Evolutionary conservation across 2,797 vertebrate genomes (phyloP).

Genomic region (Acrossocheilus wenchowensis): DNA sequence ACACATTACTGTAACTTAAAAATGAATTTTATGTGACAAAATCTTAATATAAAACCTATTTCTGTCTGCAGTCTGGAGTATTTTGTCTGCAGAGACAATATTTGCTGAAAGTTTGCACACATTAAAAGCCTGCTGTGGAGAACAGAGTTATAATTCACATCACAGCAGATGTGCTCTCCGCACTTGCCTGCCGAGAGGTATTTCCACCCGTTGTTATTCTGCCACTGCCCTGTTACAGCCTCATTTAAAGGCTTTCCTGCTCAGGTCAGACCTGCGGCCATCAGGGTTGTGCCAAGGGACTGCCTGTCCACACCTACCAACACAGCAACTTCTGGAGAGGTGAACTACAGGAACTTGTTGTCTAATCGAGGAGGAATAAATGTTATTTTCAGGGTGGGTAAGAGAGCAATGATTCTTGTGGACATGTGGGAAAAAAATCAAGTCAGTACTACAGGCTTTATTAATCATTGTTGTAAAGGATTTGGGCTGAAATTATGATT

Average conservation of each 20-base stretch:
- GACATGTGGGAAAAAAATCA: neutral
- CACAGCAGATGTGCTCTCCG: slow-evolving; percentile 52
- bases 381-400: slow-evolving; percentile 15
- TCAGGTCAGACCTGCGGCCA: slow-evolving; percentile 30
- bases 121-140: slow-evolving; percentile 68
- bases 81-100: slow-evolving; percentile 77
- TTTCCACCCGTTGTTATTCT: slow-evolving; percentile 68
- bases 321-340: slow-evolving; percentile 10
- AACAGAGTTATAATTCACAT: slow-evolving; percentile 77
- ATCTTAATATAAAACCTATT: slow-evolving; percentile 75
- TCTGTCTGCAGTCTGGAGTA: slow-evolving; percentile 67
- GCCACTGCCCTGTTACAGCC: slow-evolving; percentile 56
- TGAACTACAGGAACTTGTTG: slow-evolving; percentile 18
- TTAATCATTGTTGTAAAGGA: neutral
- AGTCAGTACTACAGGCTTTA: neutral
- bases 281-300: slow-evolving; percentile 19
- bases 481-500: neutral
- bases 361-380: neutral
- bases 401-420: neutral
- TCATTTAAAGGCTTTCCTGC: slow-evolving; percentile 51
- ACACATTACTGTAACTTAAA: slow-evolving; percentile 62
- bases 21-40: slow-evolving; percentile 74
- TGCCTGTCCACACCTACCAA: slow-evolving; percentile 6
- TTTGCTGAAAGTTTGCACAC: slow-evolving; percentile 68
- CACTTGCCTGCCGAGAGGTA: slow-evolving; percentile 22